Conservation (phyloP, 92 coral and sea anemone genomes). For the Muricea muricata region DNA sequence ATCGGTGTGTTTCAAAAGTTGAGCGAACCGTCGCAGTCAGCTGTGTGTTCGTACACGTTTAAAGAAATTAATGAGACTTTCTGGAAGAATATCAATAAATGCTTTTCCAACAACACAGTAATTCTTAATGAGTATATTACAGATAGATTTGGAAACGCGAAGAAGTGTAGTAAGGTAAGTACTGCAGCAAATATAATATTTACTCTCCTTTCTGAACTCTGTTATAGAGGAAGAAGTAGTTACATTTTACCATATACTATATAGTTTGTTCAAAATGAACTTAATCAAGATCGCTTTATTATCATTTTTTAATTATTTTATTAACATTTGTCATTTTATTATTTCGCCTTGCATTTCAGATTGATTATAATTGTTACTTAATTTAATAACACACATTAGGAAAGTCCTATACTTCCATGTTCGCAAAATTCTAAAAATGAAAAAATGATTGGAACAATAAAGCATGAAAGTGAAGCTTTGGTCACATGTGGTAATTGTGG, state of each 20-base stretch:
- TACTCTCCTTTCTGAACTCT: no score
- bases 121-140: no score
- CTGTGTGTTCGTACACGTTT: slow-evolving; percentile 18
- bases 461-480: neutral
- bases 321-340: no score
- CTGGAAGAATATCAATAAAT: neutral
- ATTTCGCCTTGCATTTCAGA: no score
- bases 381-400: neutral
- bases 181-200: neutral
- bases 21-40: neutral
- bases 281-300: no score
- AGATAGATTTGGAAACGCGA: no score
- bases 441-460: neutral
- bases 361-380: no score
- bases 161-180: neutral
- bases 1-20: slow-evolving; percentile 26
- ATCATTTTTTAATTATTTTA: no score
- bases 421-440: neutral
- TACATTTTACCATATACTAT: no score
- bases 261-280: no score
- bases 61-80: slow-evolving; percentile 18
- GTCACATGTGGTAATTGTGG: slow-evolving; percentile 22
- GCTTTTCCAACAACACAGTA: neutral
- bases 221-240: no score
- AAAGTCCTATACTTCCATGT: neutral